Evolutionary conservation across 2,797 vertebrate genomes (phyloP).

Genomic region (Buphagus erythrorhynchus): DNA sequence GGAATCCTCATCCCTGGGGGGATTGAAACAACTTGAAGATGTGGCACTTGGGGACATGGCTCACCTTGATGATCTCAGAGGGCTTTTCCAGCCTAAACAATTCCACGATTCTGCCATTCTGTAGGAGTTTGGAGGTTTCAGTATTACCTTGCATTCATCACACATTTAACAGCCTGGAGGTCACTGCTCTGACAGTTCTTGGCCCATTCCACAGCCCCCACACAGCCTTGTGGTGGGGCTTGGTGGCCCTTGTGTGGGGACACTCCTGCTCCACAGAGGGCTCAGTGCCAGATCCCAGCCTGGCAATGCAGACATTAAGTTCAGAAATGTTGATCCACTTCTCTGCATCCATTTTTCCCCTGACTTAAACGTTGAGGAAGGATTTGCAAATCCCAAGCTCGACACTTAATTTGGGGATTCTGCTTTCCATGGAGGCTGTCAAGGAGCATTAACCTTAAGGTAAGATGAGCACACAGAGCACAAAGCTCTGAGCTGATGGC

Average conservation of each 20-base stretch:
- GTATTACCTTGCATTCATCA: fast-evolving
- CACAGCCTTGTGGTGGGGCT: not conserved
- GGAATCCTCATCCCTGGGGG: not conserved
- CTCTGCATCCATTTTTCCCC: not conserved
- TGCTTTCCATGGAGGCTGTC: constrained; percentile 74
- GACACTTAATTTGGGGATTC: constrained; percentile 74
- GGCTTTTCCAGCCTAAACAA: not conserved
- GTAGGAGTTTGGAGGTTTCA: not conserved
- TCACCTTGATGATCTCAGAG: not conserved
- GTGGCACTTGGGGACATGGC: not conserved
- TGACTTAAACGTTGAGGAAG: constrained; percentile 38
- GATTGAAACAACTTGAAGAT: not conserved
- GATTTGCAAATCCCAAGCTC: constrained; percentile 71
- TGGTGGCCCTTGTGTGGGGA: not conserved
- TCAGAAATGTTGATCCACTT: constrained; percentile 46
- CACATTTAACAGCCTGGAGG: not conserved
- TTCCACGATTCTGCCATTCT: not conserved
- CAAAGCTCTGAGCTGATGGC: constrained; percentile 75
- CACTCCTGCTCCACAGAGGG: not conserved
- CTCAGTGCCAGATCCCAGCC: not conserved
- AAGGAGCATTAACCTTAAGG: constrained; percentile 80
- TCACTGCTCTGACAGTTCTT: not conserved
- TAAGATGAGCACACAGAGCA: constrained; percentile 71
- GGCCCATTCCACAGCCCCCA: fast-evolving
- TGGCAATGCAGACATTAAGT: not conserved